Evolutionary conservation across 1,140 invertebrate species (phyloP).

Genomic region (Drosophila bocqueti): DNA sequence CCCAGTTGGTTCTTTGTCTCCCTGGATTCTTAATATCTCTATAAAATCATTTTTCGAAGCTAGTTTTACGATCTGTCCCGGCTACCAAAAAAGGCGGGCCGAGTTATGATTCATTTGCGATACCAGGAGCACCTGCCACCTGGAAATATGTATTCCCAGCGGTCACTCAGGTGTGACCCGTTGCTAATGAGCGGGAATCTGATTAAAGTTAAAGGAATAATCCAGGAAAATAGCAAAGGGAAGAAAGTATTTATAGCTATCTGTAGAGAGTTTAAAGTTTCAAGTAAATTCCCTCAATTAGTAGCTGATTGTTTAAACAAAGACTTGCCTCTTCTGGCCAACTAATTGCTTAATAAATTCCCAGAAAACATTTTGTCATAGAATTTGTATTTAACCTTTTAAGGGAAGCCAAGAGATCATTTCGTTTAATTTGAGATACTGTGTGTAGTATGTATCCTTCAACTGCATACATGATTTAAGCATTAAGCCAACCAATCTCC

Average conservation of each 20-base stretch:
- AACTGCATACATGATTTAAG: slow-evolving; percentile 59
- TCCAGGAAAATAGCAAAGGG: background rate
- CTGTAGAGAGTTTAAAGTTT: background rate
- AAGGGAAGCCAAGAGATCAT: slow-evolving; percentile 16
- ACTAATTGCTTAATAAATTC: background rate
- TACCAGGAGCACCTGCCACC: slow-evolving; percentile 59
- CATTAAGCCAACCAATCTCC: slow-evolving; percentile 31
- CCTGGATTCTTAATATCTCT: slow-evolving; percentile 58
- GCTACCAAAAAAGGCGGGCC: slow-evolving; percentile 45
- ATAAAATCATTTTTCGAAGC: slow-evolving; percentile 64
- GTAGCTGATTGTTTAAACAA: background rate
- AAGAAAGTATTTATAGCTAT: background rate
- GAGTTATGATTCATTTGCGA: slow-evolving; percentile 61
- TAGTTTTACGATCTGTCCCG: slow-evolving; percentile 56
- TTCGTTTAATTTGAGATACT: slow-evolving; percentile 15
- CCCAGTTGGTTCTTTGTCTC: slow-evolving; percentile 21
- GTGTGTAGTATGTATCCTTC: slow-evolving; percentile 19
- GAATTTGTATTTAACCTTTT: slow-evolving; percentile 64
- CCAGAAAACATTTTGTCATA: slow-evolving; percentile 26
- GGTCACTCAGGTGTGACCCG: slow-evolving; percentile 37
- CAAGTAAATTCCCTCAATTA: slow-evolving; percentile 14
- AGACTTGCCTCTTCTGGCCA: slow-evolving; percentile 1
- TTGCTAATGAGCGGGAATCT: slow-evolving; percentile 38
- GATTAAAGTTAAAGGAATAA: background rate
- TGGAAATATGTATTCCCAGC: slow-evolving; percentile 8